Base-by-base conservation (phyloP, 1,140 invertebrate species). In the Achatina immaculata region DNA sequence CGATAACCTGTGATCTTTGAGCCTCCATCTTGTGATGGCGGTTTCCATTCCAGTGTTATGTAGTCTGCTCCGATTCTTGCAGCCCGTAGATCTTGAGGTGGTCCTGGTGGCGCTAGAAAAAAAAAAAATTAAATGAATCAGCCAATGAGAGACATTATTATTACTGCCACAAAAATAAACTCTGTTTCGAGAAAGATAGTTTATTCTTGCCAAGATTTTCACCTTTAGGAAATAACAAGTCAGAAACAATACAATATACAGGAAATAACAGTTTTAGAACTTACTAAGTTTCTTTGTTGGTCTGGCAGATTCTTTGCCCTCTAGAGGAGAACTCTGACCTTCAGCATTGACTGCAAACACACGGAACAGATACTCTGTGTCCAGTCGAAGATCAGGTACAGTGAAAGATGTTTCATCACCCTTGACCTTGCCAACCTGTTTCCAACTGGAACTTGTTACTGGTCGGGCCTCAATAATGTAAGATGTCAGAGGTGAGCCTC, bases 341-440 rank as follows among this genome's bases (percentile, higher is more conserved):
- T 96, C 95, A 84, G 96, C 96, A 90, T 99, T 98, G 91, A 98
- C 96, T 4, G 97, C 97, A 92, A 96, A 97, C 0, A 98, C 94
- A 66, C 96, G 93, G 92, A 98, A 98, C 89, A 94, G 94, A 90
- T 98, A 98, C 87, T 97, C 95, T 21, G 95, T 97, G 19, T 95
- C 95, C 92, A 96, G 94, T 87, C 96, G 94, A n/a, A 99, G 95
- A 83, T 96, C 95, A 0, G 94, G 95, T 0, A 98, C 96, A 14
- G 82, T 86, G 85, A 83, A 89, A 40, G 85, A 68, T 2, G 94
- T 96, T 0, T 95, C 93, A 21, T 95, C 91, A 84, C 96, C 95
- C 28, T 96, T 95, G 42, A 87, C 85, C 45, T 86, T 81, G 40
- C 85, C 88, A 21, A 85, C 86, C 42, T 85, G 84, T 34, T 85